Evolutionary conservation across 2,888 invertebrate species (phyloP).

Genomic region (Polydrusus pterygomalis): DNA sequence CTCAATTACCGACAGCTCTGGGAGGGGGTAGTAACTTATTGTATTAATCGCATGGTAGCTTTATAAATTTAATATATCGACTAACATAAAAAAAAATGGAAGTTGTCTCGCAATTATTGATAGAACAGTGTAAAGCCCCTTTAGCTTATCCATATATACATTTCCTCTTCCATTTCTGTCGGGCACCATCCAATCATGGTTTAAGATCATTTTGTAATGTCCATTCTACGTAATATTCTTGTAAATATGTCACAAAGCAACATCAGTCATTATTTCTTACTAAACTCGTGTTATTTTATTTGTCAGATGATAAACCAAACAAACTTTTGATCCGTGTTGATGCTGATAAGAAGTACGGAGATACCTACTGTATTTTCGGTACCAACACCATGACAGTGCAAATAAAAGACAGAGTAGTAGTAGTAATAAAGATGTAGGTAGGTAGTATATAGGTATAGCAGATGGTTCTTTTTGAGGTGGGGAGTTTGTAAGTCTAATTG

Average conservation of each 20-base stretch:
- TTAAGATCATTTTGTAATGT: not conserved
- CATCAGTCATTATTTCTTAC: conserved; percentile 21
- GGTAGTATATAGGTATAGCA: too few relatives aligned
- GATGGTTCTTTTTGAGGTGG: not conserved
- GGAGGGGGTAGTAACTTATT: too few relatives aligned
- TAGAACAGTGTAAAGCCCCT: too few relatives aligned
- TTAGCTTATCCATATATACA: not conserved
- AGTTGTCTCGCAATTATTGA: too few relatives aligned
- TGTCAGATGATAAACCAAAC: conserved; percentile 34
- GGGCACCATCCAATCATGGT: too few relatives aligned
- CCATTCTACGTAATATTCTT: not conserved
- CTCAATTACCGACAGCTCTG: too few relatives aligned
- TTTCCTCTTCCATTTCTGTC: too few relatives aligned
- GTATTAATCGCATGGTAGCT: too few relatives aligned
- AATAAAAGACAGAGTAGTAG: conserved; percentile 32
- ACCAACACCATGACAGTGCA: conserved; percentile 24
- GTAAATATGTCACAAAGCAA: not conserved
- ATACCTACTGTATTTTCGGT: conserved; percentile 37
- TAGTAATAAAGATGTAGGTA: too few relatives aligned
- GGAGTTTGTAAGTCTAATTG: too few relatives aligned
- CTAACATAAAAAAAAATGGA: conserved; percentile 10
- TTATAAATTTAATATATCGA: conserved; percentile 6
- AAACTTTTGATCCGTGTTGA: conserved; percentile 32
- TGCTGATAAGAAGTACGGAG: not conserved
- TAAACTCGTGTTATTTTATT: conserved; percentile 27